These are phyloP conservation scores for Patagioenas fasciata DNA, from an alignment of 2,113 vertebrate genomes.

Conservation along the genomic window DNA sequence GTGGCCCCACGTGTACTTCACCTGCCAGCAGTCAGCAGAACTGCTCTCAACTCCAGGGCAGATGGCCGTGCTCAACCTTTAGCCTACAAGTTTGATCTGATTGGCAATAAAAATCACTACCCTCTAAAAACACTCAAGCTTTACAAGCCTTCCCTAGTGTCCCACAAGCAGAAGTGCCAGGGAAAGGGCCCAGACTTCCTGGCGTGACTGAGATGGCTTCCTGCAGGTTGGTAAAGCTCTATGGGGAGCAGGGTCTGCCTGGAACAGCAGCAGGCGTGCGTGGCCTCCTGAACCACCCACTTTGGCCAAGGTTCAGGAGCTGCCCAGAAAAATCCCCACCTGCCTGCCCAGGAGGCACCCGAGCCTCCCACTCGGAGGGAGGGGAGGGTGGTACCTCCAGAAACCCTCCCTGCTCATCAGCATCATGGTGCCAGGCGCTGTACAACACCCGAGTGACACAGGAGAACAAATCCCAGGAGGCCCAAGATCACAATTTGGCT, in stretches of 20 bases:
- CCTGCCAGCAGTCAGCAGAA: not conserved
- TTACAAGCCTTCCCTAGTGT: not conserved
- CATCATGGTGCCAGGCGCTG: not conserved
- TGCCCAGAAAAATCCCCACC: not conserved
- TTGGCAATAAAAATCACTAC: not conserved
- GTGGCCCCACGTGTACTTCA: not conserved
- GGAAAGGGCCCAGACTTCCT: not conserved
- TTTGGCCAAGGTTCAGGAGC: not conserved
- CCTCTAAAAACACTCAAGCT: not conserved
- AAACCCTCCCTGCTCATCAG: not conserved
- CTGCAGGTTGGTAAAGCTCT: not conserved
- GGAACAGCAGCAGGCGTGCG: not conserved
- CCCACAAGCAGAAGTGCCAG: not conserved
- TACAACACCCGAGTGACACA: accelerated
- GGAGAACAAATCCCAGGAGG: not conserved
- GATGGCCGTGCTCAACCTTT: not conserved
- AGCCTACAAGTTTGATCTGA: not conserved
- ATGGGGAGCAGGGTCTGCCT: not conserved
- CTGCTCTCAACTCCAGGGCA: not conserved
- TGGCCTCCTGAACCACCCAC: not conserved
- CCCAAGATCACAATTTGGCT: not conserved
- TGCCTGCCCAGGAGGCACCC: not conserved
- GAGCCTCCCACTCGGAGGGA: not conserved
- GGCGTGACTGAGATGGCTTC: not conserved
- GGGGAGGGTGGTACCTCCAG: not conserved